phyloP scores from a whole-genome alignment of 2,888 invertebrate genomes.

The Abrostola triplasia region DNA sequence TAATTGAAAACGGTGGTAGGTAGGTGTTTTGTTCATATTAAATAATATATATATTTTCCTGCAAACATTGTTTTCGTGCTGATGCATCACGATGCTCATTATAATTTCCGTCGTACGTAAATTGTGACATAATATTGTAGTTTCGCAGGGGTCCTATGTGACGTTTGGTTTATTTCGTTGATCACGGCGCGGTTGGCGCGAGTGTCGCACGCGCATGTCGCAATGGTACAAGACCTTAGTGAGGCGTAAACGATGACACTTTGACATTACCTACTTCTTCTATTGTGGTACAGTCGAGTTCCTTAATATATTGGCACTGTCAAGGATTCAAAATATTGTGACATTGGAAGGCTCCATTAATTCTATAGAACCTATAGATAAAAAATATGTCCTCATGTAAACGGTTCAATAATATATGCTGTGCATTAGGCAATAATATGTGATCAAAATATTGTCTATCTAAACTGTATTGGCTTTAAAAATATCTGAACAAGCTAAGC shows the following conservation, averaged over 20 bases:
- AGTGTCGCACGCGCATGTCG: constrained; percentile 63
- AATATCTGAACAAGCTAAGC: too few species aligned
- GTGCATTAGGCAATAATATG: too few species aligned
- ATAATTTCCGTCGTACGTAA: constrained; percentile 45
- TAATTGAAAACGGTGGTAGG: not conserved
- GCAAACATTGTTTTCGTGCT: constrained; percentile 45
- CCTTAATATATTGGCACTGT: too few species aligned
- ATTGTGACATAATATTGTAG: constrained; percentile 56
- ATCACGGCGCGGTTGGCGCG: constrained; percentile 56
- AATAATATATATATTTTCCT: constrained; percentile 36
- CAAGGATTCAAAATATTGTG: too few species aligned
- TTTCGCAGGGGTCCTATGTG: constrained; percentile 48
- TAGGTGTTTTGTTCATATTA: constrained; percentile 9
- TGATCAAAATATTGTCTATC: too few species aligned
- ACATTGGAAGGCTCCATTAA: too few species aligned
- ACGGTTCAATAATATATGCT: too few species aligned
- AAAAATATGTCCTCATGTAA: too few species aligned
- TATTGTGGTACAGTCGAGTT: constrained; percentile 42
- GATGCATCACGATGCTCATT: constrained; percentile 52
- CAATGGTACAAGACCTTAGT: constrained; percentile 70
- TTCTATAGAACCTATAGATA: too few species aligned
- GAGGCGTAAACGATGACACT: constrained; percentile 77
- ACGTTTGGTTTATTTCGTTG: constrained; percentile 54
- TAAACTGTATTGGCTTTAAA: too few species aligned
- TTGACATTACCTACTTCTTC: constrained; percentile 73